These are phyloP conservation scores for Nyctibius bracteatus DNA, from an alignment of 2,113 vertebrate species.

Conservation along the genomic window DNA sequence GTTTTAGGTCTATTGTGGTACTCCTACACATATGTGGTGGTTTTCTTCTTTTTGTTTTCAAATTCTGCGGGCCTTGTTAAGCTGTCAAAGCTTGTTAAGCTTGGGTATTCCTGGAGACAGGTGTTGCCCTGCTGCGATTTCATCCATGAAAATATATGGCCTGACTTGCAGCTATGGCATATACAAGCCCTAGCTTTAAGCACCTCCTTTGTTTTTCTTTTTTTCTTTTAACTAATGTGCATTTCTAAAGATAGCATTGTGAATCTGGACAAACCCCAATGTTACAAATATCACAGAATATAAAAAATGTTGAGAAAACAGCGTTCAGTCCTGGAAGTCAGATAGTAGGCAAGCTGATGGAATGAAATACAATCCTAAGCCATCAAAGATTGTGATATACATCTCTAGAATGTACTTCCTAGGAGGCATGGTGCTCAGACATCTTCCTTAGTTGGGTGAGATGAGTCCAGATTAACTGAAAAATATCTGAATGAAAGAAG, in stretches of 20 bases:
- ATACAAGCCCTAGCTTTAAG: not conserved
- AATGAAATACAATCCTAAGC: not conserved
- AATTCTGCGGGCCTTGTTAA: not conserved
- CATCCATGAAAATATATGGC: not conserved
- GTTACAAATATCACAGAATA: not conserved
- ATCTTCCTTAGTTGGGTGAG: not conserved
- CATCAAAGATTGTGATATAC: not conserved
- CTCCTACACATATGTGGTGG: accelerated
- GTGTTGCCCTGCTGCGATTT: not conserved
- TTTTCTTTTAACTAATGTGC: not conserved
- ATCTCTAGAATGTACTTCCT: not conserved
- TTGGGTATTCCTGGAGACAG: not conserved
- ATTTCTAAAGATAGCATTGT: not conserved
- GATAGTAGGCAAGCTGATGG: not conserved
- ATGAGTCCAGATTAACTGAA: not conserved
- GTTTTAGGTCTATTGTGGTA: not conserved
- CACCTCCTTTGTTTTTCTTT: not conserved
- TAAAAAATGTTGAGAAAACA: not conserved
- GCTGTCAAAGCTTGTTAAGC: not conserved
- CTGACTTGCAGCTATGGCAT: not conserved
- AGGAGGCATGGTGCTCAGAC: not conserved
- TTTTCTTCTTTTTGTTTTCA: not conserved
- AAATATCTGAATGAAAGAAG: not conserved
- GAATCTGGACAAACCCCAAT: not conserved
- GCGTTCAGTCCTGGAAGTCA: not conserved